These are phyloP conservation scores for Drusus annulatus DNA, from an alignment of 1,140 invertebrate species.

Conservation along the genomic window DNA sequence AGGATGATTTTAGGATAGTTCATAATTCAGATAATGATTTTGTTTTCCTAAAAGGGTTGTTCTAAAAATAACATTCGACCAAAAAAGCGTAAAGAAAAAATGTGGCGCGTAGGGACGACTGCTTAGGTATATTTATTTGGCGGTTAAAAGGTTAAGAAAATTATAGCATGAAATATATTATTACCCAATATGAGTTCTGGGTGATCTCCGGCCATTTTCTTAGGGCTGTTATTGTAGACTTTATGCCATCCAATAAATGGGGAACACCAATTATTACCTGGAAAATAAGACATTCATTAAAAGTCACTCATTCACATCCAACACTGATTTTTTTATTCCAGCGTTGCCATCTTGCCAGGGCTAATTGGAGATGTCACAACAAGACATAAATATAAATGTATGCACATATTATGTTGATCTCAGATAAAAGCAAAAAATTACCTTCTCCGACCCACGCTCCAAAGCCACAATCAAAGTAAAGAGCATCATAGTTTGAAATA, in stretches of 20 bases:
- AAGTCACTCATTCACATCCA: no score
- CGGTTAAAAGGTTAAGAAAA: no score
- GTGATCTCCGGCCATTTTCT: conserved; percentile 72
- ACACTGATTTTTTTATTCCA: no score
- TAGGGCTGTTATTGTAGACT: conserved; percentile 84
- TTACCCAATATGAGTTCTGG: conserved; percentile 73
- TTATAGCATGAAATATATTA: background rate
- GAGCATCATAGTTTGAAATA: conserved; percentile 87
- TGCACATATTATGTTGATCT: background rate
- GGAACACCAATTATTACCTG: conserved; percentile 87
- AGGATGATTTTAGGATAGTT: no score
- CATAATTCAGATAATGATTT: no score
- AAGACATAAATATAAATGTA: background rate
- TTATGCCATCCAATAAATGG: conserved; percentile 92
- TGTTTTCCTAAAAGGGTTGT: no score
- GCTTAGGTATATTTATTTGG: no score
- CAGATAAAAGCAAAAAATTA: conserved; percentile 38
- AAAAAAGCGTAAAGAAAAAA: no score
- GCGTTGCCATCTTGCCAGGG: no score
- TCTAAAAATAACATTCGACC: no score
- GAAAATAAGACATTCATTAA: conserved; percentile 61
- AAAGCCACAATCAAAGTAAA: conserved; percentile 89
- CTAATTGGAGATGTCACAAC: no score
- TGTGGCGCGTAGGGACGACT: no score
- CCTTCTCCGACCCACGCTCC: conserved; percentile 76